A percentile compares a stretch with the other conserved stretches of the same genome.
These are phyloP conservation scores for Argya squamiceps DNA, from an alignment of 2,797 vertebrate species.

Conservation along the genomic window DNA sequence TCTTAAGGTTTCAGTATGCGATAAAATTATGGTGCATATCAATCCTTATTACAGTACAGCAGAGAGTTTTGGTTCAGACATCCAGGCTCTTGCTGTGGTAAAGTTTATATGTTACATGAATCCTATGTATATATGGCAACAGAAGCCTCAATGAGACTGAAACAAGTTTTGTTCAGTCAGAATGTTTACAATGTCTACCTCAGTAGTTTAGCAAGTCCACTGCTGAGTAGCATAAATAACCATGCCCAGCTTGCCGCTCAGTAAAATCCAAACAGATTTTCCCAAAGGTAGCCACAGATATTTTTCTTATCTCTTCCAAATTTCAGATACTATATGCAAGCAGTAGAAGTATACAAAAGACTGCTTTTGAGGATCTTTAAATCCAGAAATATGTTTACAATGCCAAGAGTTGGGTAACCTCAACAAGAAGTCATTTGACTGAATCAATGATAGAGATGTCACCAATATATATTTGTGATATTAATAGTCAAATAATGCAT, in stretches of 20 bases:
- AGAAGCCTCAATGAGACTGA: neutral
- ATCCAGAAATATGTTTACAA: neutral
- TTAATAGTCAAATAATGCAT: neutral
- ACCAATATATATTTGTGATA: neutral
- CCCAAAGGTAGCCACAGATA: neutral
- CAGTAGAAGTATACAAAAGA: neutral
- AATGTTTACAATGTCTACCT: neutral
- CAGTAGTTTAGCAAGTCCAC: neutral
- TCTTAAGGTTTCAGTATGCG: neutral
- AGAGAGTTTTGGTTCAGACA: neutral
- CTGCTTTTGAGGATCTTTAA: neutral
- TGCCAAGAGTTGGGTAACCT: neutral
- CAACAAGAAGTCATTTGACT: neutral
- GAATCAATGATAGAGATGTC: neutral
- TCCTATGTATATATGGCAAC: neutral
- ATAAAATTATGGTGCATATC: neutral
- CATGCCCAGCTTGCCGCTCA: neutral
- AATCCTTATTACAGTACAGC: neutral
- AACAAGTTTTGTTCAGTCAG: neutral
- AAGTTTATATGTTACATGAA: neutral
- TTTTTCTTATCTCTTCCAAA: neutral
- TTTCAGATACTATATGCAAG: neutral
- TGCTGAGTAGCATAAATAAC: neutral
- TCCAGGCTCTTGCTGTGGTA: neutral
- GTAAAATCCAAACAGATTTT: neutral